Evolutionary conservation across 2,888 invertebrate species (phyloP), one percentile per base, ranked within the genome.

Genomic region (Orthosia cruda): DNA sequence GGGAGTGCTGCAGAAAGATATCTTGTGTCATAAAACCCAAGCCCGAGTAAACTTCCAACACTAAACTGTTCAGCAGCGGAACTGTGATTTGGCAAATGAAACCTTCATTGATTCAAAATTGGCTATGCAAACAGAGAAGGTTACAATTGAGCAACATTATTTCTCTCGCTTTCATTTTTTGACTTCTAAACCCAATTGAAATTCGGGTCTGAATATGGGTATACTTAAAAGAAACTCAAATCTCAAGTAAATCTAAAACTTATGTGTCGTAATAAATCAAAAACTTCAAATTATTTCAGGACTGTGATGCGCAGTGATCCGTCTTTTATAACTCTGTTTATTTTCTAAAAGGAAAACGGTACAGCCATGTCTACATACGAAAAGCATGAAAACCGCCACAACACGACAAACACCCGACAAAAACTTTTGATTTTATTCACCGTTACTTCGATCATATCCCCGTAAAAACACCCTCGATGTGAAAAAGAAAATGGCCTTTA

Each of bases 401-500:
- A 50, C 65, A 57, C 52, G 65, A 82, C 73, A 66, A 78, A 62
- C 59, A 68, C 61, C 65, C 62, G 63, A 80, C 75, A 72, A 84
- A 81, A 84, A 79, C 79, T 81, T 86, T 83, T 74, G 86, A 84
- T 86, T 86, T 86, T 81, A 83, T 86, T 77, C 74, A 68, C 77
- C 67, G 77, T 80, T 64, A 64, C 79, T 74, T 83, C 85, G 78
- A 87, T 87, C 87, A 85, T 80, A 83, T 83, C 61, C 83, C 76
- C 79, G 87, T 83, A 85, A 79, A 83, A 81, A 77, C 89, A 87
- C 89, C 91, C 91, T 90, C 92, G 89, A 89, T 91, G 90, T 88
- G 91, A 91, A 86, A 83, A 87, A 87, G 85, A 83, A 92, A 88
- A 91, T 93, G 92, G 93, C 91, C 91, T 86, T 90, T 85, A 91